Percentiles rank a stretch among this genome's conserved stretches.
phyloP scores from a whole-genome alignment of 2,888 invertebrate genomes.

The Hyposoter dolosus region DNA sequence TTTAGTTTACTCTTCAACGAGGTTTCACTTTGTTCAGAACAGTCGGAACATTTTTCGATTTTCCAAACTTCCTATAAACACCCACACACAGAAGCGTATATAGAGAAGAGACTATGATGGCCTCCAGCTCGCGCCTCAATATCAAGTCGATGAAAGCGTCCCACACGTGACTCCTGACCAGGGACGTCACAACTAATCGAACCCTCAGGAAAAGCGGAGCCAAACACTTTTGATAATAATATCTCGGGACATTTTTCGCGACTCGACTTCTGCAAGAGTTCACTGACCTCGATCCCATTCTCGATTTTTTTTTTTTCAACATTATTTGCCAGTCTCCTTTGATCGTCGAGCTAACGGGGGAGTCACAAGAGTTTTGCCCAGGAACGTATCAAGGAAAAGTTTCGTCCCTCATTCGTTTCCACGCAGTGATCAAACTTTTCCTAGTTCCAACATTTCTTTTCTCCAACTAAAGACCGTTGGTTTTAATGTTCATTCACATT shows the following conservation, averaged over 20 bases:
- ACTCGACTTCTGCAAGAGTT: background rate
- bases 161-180: conserved; percentile 56
- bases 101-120: background rate
- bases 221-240: background rate
- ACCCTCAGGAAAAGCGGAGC: conserved; percentile 43
- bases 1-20: background rate
- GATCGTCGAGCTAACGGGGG: background rate
- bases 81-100: background rate
- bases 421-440: background rate
- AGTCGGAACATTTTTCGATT: background rate
- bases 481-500: background rate
- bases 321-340: background rate
- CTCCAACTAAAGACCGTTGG: background rate
- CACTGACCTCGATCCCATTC: background rate
- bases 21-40: background rate
- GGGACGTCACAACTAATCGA: conserved; percentile 47
- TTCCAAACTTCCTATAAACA: background rate
- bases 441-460: background rate
- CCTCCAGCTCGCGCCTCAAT: conserved; percentile 28
- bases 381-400: background rate
- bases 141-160: conserved; percentile 53
- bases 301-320: background rate
- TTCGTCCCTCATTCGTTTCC: background rate
- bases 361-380: background rate
- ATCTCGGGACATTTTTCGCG: background rate